Conservation (phyloP, 2,888 invertebrate genomes). For the Merodon equestris region DNA sequence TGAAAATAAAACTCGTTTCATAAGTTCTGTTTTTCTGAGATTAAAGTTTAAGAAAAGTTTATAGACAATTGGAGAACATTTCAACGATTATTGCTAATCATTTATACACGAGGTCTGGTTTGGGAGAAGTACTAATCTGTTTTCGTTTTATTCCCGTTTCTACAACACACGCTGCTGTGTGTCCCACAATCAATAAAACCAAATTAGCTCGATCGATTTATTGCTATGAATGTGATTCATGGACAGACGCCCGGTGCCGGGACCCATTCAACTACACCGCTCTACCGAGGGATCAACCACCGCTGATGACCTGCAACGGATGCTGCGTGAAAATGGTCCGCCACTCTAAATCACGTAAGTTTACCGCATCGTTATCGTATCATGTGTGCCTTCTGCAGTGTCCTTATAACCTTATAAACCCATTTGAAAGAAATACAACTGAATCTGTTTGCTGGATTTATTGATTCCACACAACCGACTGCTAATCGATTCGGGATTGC, state of each 20-base stretch:
- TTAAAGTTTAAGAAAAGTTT: conserved; percentile 6
- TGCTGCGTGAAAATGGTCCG: conserved; percentile 98
- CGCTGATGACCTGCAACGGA: conserved; percentile 92
- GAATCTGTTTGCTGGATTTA: conserved; percentile 41
- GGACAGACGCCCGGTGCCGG: conserved; percentile 92
- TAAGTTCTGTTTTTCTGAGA: conserved; percentile 9
- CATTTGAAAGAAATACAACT: no score
- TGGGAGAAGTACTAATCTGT: no score
- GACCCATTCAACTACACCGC: conserved; percentile 97
- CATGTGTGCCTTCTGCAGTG: no score
- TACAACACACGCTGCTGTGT: not conserved
- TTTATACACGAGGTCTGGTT: conserved; percentile 31
- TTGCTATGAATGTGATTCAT: conserved; percentile 96
- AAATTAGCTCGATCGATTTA: conserved; percentile 90
- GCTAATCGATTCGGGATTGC: conserved; percentile 19
- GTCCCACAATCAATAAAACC: conserved; percentile 2
- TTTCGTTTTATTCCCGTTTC: conserved; percentile 10
- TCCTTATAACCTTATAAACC: no score
- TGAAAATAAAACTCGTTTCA: no score
- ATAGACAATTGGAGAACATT: conserved; percentile 59
- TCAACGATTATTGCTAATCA: conserved; percentile 40
- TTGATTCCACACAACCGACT: conserved; percentile 44
- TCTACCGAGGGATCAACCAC: conserved; percentile 91
- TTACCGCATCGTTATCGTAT: not conserved
- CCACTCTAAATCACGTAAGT: conserved; percentile 93